phyloP scores from a whole-genome alignment of 2,113 vertebrate species.

The Panurus biarmicus region DNA sequence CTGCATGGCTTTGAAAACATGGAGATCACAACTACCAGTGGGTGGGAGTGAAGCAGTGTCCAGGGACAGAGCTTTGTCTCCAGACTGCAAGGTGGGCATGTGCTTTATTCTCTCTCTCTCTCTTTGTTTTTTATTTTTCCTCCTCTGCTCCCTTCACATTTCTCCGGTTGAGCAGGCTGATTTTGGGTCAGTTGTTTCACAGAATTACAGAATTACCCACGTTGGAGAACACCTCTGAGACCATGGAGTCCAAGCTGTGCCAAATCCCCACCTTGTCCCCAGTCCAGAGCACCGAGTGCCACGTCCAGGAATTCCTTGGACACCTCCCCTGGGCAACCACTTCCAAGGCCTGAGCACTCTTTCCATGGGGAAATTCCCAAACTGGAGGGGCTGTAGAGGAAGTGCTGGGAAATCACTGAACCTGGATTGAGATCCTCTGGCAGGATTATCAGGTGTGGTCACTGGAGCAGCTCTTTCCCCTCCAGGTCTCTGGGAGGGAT shows the following conservation, averaged over 20 bases:
- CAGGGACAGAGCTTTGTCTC: background rate
- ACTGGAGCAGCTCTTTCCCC: background rate
- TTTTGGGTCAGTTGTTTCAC: background rate
- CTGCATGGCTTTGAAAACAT: background rate
- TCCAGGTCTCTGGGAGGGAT: background rate
- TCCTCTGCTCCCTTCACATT: background rate
- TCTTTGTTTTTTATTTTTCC: accelerated
- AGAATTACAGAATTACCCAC: background rate
- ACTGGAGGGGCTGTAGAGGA: background rate
- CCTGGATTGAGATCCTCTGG: background rate
- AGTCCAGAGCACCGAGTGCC: background rate
- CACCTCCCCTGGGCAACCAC: background rate
- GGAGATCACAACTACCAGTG: background rate
- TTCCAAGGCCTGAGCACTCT: accelerated
- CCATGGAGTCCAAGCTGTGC: background rate
- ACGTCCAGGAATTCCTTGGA: accelerated
- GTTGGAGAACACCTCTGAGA: background rate
- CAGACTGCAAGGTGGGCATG: background rate
- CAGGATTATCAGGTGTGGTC: background rate
- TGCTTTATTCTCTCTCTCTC: background rate
- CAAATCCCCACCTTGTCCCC: background rate
- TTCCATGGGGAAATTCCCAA: background rate
- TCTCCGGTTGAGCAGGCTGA: background rate
- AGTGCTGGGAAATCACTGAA: background rate
- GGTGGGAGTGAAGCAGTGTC: background rate